Conservation (phyloP, 1,140 invertebrate genomes). For the Capitella teleta region DNA sequence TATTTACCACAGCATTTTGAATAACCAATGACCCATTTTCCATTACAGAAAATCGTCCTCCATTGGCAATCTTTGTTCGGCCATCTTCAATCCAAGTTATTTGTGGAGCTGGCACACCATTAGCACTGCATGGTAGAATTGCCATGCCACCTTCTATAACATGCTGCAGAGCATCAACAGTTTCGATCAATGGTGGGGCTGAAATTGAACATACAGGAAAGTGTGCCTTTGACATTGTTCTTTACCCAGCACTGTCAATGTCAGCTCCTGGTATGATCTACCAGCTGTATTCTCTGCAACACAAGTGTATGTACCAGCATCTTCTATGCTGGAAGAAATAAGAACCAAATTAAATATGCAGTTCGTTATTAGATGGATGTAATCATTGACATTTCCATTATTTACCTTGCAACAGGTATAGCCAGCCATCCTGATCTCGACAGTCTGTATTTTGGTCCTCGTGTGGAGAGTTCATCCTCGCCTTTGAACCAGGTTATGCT, state of each 20-base stretch:
- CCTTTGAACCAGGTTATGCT: slow-evolving; percentile 34
- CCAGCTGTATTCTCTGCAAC: slow-evolving; percentile 39
- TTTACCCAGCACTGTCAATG: not conserved
- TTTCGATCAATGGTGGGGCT: slow-evolving; percentile 31
- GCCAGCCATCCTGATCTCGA: slow-evolving; percentile 24
- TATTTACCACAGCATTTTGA: slow-evolving; percentile 18
- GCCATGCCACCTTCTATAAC: slow-evolving; percentile 22
- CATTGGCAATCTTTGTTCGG: slow-evolving; percentile 14
- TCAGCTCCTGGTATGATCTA: slow-evolving; percentile 15
- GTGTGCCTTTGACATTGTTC: not conserved
- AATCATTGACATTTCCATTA: not conserved
- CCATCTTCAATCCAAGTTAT: slow-evolving; percentile 31
- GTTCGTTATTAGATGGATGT: not conserved
- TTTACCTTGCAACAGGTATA: slow-evolving; percentile 19
- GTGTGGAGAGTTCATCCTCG: slow-evolving; percentile 21
- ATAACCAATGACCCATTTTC: slow-evolving; percentile 23
- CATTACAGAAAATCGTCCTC: slow-evolving; percentile 16
- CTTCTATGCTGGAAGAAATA: slow-evolving; percentile 21
- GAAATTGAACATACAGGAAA: slow-evolving; percentile 5
- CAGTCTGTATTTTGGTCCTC: slow-evolving; percentile 20
- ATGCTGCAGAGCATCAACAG: slow-evolving; percentile 18
- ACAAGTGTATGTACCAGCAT: slow-evolving; percentile 39
- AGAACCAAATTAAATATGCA: not conserved
- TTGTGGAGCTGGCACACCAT: slow-evolving; percentile 32
- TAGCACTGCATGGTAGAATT: slow-evolving; percentile 31